Conservation (phyloP, 2,113 vertebrate genomes). For the Climacteris rufus region DNA sequence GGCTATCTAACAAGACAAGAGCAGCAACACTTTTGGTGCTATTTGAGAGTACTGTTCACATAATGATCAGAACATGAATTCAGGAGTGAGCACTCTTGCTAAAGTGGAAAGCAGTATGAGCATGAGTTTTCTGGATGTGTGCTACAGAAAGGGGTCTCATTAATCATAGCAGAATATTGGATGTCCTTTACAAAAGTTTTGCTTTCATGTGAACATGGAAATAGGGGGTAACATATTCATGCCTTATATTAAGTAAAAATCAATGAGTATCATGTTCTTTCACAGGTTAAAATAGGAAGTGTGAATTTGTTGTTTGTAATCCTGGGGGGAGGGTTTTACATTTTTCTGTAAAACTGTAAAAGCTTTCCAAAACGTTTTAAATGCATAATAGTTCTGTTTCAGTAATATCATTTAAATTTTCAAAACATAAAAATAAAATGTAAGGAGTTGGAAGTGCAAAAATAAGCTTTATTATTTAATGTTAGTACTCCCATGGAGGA, state of each 20-base stretch:
- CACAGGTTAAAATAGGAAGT: not conserved
- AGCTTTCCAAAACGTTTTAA: not conserved
- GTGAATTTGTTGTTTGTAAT: not conserved
- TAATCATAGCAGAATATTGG: not conserved
- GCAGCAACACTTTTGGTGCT: not conserved
- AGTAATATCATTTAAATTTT: not conserved
- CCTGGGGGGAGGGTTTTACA: not conserved
- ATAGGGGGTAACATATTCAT: not conserved
- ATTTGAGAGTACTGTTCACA: not conserved
- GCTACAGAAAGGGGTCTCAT: not conserved
- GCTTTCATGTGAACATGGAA: not conserved
- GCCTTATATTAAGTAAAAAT: not conserved
- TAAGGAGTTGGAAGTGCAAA: not conserved
- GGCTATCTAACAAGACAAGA: not conserved
- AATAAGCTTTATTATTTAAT: not conserved
- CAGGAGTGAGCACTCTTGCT: not conserved
- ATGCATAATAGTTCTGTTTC: not conserved
- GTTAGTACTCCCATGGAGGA: not conserved
- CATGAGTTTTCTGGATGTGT: not conserved
- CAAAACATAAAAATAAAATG: not conserved
- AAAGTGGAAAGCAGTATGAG: not conserved
- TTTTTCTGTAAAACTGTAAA: not conserved
- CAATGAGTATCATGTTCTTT: not conserved
- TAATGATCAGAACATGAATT: not conserved
- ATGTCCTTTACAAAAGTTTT: not conserved